Percentiles rank a stretch among this genome's conserved stretches.
Evolutionary conservation across 64 coral and sea anemone genomes (phyloP).

Genomic region (Pachyseris speciosa): DNA sequence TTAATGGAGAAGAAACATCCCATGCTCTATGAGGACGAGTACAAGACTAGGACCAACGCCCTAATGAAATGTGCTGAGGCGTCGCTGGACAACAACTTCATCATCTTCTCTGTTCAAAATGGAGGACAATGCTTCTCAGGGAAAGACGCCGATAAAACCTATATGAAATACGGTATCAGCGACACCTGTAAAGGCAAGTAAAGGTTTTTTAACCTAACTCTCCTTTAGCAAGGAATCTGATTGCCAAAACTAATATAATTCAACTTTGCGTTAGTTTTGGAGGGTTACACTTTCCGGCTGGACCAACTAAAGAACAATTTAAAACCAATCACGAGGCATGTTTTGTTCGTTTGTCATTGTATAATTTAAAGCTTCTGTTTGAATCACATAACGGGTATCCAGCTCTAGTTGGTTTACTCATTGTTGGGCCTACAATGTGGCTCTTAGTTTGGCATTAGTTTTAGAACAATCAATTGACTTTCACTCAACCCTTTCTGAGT

Average conservation of each 20-base stretch:
- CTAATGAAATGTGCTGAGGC: conserved; percentile 89
- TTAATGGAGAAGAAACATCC: conserved; percentile 83
- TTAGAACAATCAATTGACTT: neutral
- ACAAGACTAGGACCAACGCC: conserved; percentile 86
- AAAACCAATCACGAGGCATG: no score
- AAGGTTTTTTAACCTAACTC: no score
- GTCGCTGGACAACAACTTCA: conserved; percentile 65
- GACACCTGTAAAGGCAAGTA: conserved; percentile 66
- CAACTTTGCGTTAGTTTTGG: no score
- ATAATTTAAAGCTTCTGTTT: no score
- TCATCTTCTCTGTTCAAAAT: conserved; percentile 87
- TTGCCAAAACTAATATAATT: no score
- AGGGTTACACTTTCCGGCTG: no score
- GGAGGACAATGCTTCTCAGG: conserved; percentile 91
- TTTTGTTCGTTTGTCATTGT: no score
- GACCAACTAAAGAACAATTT: no score
- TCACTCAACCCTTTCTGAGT: neutral
- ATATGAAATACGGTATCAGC: conserved; percentile 78
- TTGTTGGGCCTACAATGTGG: no score
- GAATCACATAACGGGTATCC: no score
- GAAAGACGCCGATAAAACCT: conserved; percentile 69
- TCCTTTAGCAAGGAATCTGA: no score
- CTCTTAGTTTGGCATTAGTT: neutral
- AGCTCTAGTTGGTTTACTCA: no score
- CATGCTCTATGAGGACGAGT: conserved; percentile 77